Evolutionary conservation across 2,797 vertebrate species (phyloP), one percentile per base, ranked within the genome.

Genomic region (Tenualosa ilisha): DNA sequence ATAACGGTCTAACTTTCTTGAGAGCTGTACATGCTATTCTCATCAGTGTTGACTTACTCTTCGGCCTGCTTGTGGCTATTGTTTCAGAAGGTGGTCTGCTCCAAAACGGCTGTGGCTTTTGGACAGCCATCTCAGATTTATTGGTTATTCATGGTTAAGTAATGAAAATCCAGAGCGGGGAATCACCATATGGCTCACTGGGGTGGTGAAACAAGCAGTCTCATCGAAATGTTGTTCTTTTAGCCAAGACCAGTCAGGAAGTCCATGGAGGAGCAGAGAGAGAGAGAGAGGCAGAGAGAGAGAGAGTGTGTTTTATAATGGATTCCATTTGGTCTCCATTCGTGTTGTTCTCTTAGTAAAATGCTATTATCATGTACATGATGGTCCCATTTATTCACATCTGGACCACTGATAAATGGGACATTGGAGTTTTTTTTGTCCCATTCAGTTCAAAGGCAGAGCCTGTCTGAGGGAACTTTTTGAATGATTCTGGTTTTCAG

Each of bases 331-430:
- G 53, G 86, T 89, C 84, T 85, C 61, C 13, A 51, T 49, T 26
- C 31, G 46, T 65, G 37, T 84, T 82, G 72, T 51, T 37, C 63
- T 68, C 81, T 85, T 81, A 37, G 84, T 68, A 81, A 84, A 12
- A 87, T 86, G 6, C 68, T 89, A 86, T 43, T 90, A 86, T 88
- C 89, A 83, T 7, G 84, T 88, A 88, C 92, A 93, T 83, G 84
- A 89, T 89, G 90, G 86, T 90, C 86, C 90, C 88, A 92, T 94
- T 92, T 93, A 87, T 88, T 81, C 85, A 92, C 93, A 94, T 94
- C 92, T 94, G 94, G 90, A 89, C 56, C 85, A 81, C 54, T 82
- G 86, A 83, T 83, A 43, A 61, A 86, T 26, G 24, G n/a, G 31
- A 83, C 46, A n/a, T 68, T 49, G 53, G 50, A 51, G 50, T 84